phyloP scores from a whole-genome alignment of 2,797 vertebrate species.

The Chelonia mydas region DNA sequence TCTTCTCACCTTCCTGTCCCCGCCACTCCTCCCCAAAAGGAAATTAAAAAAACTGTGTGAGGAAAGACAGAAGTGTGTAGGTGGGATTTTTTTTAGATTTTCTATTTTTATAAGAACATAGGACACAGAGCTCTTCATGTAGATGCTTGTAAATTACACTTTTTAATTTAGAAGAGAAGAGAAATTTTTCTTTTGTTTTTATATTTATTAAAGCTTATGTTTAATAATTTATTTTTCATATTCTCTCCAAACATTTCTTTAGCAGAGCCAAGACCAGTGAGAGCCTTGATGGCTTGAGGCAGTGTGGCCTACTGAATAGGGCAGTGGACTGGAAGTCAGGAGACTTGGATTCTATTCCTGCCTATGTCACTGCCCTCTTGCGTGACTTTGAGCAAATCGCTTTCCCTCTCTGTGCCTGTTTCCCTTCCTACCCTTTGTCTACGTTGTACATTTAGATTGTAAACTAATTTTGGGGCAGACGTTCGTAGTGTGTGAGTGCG shows the following conservation, averaged over 20 bases:
- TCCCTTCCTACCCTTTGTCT: background rate
- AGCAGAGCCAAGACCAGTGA: too few species aligned
- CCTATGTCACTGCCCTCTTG: background rate
- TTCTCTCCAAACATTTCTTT: background rate
- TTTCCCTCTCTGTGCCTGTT: background rate
- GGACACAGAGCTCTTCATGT: too few species aligned
- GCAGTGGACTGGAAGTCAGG: background rate
- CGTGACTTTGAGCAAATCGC: background rate
- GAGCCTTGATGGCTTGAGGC: background rate
- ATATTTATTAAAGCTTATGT: background rate
- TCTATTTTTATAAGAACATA: too few species aligned
- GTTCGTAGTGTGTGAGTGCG: background rate
- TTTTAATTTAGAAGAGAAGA: too few species aligned
- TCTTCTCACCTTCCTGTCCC: too few species aligned
- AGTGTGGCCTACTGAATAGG: background rate
- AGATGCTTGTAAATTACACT: too few species aligned
- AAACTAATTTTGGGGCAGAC: background rate
- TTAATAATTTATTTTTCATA: background rate
- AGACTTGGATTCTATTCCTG: background rate
- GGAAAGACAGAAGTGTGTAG: too few species aligned
- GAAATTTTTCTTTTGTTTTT: background rate
- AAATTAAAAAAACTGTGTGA: too few species aligned
- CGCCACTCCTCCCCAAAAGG: too few species aligned
- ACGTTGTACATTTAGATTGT: background rate
- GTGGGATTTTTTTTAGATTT: too few species aligned